Evolutionary conservation across 2,113 vertebrate species (phyloP).

Genomic region (Proteles cristata): DNA sequence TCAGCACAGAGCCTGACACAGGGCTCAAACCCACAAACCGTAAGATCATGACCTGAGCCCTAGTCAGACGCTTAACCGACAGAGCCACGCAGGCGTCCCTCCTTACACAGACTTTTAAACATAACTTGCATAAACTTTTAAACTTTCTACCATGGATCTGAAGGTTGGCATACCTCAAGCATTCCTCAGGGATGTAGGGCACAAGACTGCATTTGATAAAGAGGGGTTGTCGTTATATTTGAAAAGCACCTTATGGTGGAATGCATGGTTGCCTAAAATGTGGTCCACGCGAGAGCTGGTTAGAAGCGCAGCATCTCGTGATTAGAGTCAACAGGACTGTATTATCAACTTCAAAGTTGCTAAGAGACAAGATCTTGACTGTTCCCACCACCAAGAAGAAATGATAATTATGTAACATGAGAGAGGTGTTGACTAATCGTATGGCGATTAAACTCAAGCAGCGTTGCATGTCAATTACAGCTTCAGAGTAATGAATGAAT

Average conservation of each 20-base stretch:
- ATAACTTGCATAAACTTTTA: too few relatives aligned
- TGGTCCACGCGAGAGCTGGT: not conserved
- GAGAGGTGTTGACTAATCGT: not conserved
- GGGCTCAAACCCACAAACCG: too few relatives aligned
- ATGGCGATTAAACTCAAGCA: not conserved
- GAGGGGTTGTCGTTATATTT: too few relatives aligned
- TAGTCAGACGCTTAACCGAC: too few relatives aligned
- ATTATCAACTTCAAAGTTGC: not conserved
- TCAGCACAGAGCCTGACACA: too few relatives aligned
- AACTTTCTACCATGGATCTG: not conserved
- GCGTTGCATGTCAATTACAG: not conserved
- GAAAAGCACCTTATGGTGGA: not conserved
- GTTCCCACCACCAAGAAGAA: not conserved
- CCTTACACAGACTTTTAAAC: not conserved
- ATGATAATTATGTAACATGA: not conserved
- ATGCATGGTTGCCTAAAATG: not conserved
- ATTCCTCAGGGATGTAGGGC: not conserved
- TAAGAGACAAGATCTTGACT: not conserved
- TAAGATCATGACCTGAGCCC: too few relatives aligned
- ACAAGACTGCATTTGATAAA: not conserved
- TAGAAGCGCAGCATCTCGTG: not conserved
- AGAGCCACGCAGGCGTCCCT: too few relatives aligned
- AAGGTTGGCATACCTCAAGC: not conserved
- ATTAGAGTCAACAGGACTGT: not conserved
- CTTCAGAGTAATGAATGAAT: not conserved